Evolutionary conservation across 2,888 invertebrate genomes (phyloP).

Genomic region (Hofmannophila pseudospretella): DNA sequence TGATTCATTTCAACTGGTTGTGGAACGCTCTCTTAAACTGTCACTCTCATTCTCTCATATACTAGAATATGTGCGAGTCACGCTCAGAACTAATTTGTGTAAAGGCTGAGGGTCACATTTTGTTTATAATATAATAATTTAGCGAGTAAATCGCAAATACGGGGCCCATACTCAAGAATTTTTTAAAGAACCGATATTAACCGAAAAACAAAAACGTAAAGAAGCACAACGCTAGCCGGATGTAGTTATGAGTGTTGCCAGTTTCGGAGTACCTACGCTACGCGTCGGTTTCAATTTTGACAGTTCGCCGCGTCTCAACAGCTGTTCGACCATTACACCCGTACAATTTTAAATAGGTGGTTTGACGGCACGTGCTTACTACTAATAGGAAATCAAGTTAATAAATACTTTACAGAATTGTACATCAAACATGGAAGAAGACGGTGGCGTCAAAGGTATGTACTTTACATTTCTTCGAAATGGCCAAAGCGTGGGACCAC

Average conservation of each 20-base stretch:
- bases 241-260: constrained; percentile 35
- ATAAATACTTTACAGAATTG: constrained; percentile 19
- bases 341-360: constrained; percentile 45
- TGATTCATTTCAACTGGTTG: too few species aligned
- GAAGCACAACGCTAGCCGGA: background rate
- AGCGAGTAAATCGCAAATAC: too few species aligned
- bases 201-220: too few species aligned
- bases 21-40: too few species aligned
- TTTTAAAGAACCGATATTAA: constrained; percentile 3
- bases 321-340: constrained; percentile 56
- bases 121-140: too few species aligned
- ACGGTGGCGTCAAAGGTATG: constrained; percentile 50
- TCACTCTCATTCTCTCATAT: too few species aligned
- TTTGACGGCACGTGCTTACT: constrained; percentile 55
- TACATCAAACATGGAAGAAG: constrained; percentile 51
- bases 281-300: constrained; percentile 57
- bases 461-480: constrained; percentile 16
- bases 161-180: too few species aligned
- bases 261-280: constrained; percentile 17
- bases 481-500: constrained; percentile 13
- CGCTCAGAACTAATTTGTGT: too few species aligned
- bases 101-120: too few species aligned
- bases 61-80: too few species aligned
- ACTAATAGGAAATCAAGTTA: constrained; percentile 19
- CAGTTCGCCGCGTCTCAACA: constrained; percentile 67